Evolutionary conservation across 1,140 invertebrate genomes (phyloP).

Genomic region (Atta colombica): DNA sequence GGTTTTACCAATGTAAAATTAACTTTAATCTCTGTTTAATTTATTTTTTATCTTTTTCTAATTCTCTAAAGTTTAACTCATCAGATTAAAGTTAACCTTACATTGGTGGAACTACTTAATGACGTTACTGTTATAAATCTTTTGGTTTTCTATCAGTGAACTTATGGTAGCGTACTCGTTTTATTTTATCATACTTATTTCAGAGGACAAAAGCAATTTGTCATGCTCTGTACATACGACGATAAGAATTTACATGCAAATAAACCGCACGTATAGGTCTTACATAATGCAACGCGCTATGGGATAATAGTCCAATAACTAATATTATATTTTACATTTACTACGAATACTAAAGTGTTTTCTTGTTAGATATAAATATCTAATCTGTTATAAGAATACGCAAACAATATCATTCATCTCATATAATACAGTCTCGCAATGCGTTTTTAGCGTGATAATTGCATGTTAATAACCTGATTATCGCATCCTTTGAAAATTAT

Average conservation of each 20-base stretch:
- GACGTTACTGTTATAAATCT: not conserved
- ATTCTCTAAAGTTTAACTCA: no score
- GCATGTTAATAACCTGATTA: constrained; percentile 40
- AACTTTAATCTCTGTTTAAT: no score
- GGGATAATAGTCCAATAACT: constrained; percentile 34
- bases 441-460: constrained; percentile 32
- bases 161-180: not conserved
- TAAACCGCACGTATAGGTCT: constrained; percentile 43
- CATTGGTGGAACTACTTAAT: not conserved
- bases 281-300: constrained; percentile 48
- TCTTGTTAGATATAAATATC: constrained; percentile 22
- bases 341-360: not conserved
- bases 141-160: not conserved
- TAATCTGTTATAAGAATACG: constrained; percentile 1
- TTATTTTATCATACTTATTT: constrained; percentile 28
- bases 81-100: no score
- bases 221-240: constrained; percentile 45
- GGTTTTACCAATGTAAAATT: no score
- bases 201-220: constrained; percentile 43
- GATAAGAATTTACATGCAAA: constrained; percentile 52
- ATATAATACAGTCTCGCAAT: not conserved
- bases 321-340: constrained; percentile 35
- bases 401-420: constrained; percentile 23
- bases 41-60: no score
- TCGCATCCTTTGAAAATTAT: not conserved